Conservation (phyloP, 2,888 invertebrate genomes). For the Cyclophora albipunctata region DNA sequence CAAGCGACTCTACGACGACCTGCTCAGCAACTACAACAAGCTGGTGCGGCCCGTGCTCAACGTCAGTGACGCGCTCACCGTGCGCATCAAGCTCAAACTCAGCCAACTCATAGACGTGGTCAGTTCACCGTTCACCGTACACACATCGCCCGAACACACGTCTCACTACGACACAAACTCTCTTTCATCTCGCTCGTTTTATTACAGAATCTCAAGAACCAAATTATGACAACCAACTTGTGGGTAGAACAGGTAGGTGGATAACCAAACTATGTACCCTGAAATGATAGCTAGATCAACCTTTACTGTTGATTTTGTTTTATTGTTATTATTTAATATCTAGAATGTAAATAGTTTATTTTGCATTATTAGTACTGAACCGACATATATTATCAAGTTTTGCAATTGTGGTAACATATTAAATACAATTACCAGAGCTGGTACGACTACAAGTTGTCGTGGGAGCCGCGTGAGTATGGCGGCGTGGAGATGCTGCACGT, state of each 20-base stretch:
- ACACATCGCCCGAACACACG: neutral
- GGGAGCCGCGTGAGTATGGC: conserved; percentile 96
- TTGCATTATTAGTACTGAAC: no score
- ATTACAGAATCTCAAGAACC: conserved; percentile 93
- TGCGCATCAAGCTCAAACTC: conserved; percentile 96
- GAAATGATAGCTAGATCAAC: no score
- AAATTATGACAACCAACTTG: conserved; percentile 95
- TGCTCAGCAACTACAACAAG: conserved; percentile 97
- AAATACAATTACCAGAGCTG: conserved; percentile 78
- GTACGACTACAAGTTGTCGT: conserved; percentile 95
- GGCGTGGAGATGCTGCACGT: conserved; percentile 97
- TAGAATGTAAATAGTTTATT: no score
- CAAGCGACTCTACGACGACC: conserved; percentile 95
- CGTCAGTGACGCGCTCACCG: conserved; percentile 94
- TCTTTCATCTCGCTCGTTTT: no score
- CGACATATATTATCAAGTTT: no score
- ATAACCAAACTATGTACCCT: no score
- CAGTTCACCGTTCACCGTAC: conserved; percentile 55
- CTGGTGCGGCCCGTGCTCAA: conserved; percentile 96
- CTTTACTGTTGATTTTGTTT: no score
- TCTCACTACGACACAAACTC: neutral
- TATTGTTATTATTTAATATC: no score
- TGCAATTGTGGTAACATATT: no score
- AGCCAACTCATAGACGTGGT: conserved; percentile 99
- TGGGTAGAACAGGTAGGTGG: conserved; percentile 84